Evolutionary conservation across 2,113 vertebrate genomes (phyloP), one percentile per base, ranked within the genome.

Genomic region (Spilogale gracilis): DNA sequence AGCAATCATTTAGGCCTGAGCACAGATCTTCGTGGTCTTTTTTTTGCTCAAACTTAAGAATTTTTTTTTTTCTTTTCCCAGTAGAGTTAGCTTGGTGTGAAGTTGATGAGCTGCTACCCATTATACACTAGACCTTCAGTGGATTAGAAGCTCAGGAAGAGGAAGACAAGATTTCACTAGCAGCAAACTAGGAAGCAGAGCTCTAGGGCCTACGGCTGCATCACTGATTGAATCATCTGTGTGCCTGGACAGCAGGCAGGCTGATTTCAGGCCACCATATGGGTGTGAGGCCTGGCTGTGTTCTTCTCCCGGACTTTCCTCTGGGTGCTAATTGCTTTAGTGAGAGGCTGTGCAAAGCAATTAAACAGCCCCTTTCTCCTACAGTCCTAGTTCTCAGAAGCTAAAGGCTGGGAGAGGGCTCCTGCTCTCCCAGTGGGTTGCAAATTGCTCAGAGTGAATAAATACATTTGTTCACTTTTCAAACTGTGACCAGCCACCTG

Each of bases 401-500:
- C 32, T n/a, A 95, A 90, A 93, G 80, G 21, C 96, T 97, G 96
- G 82, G 97, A 94, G 91, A 96, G 95, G 89, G 48, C 74, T 95
- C 73, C 97, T 97, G 98, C 80, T 97, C 97, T 97, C 97, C 92
- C 61, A 60, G 98, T 78, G 97, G 97, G 97, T 87, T 98, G 97
- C 98, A 98, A 98, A 98, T 98, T 95, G 98, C 97, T 99, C 97
- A 97, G 96, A 98, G 98, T 98, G 98, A 99, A 98, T 97, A 98
- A 94, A 98, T 98, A 98, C 74, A 87, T 98, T 99, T 98, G 83
- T 98, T 98, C 98, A 94, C 98, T 97, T 97, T 98, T 98, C 98
- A 87, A 96, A 97, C 98, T 97, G 97, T 93, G 98, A 98, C 98
- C 98, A 98, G 98, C 98, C 98, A 98, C 98, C 99, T 98, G 98